A percentile compares a stretch with the other conserved stretches of the same genome.
These are phyloP conservation scores for Orthonyx spaldingii DNA, from an alignment of 2,113 vertebrate species.

Conservation along the genomic window DNA sequence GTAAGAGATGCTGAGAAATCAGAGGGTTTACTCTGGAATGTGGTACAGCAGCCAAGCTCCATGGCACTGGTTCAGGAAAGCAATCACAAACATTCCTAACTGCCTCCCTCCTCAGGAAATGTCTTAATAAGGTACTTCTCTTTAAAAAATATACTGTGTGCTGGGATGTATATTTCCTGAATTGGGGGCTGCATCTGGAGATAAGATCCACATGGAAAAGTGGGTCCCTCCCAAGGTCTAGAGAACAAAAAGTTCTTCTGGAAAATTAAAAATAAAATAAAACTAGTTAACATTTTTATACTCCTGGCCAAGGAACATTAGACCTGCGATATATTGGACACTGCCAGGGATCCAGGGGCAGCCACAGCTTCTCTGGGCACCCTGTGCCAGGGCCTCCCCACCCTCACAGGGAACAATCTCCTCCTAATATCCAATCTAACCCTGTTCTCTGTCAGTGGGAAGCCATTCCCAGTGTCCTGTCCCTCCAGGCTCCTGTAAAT, in stretches of 20 bases:
- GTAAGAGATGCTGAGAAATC: neutral
- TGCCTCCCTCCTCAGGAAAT: neutral
- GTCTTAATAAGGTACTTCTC: neutral
- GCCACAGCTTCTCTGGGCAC: neutral
- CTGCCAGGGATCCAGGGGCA: neutral
- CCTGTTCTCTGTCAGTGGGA: neutral
- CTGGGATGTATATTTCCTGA: neutral
- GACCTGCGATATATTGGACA: neutral
- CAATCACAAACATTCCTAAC: conserved; percentile 26
- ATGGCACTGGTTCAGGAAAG: conserved; percentile 13
- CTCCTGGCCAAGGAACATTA: neutral
- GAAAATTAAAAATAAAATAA: neutral
- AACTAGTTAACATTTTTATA: neutral
- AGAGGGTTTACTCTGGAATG: neutral
- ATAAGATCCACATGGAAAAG: neutral
- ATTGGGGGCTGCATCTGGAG: neutral
- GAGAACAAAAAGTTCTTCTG: neutral
- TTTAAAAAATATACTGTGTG: neutral
- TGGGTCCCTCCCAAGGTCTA: neutral
- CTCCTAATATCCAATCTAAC: too few species aligned
- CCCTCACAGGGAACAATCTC: neutral
- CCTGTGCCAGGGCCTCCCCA: neutral
- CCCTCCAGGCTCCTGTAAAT: neutral
- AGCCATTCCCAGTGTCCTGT: neutral
- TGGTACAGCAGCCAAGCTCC: neutral